Base-by-base conservation (phyloP, 2,113 vertebrate species). In the Toxostoma redivivum region DNA sequence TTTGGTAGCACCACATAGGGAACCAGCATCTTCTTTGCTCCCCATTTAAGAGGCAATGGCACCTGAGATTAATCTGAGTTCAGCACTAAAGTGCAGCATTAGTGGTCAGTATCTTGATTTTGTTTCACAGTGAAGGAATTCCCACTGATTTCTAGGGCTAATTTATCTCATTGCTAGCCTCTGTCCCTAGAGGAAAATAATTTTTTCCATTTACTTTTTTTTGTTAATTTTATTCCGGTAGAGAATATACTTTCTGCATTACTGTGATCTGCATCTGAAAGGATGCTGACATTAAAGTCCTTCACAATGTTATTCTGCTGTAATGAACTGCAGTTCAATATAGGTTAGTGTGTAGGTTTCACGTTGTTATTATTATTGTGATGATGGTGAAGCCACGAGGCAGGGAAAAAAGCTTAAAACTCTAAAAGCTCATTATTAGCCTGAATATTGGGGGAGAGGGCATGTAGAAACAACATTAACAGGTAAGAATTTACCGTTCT, bases 261-360 rank as follows among this genome's bases (percentile, higher is more conserved):
- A 51, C 37, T 65, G 61, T 69, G 87, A 91, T 62, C 56, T 81
- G 44, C 7, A 3, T 90, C 60, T 92, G 88, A 90, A 82, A 72
- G 66, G 58, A 90, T 58, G 74, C 58, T 81, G 64, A 66, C 56
- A 86, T 90, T 81, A 71, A 88, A 88, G 23, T 56, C n/a, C 45
- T 91, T 91, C 35, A 12, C 60, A 44, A 57, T 45, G 33, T 61
- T 90, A 44, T 47, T 85, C 50, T 64, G 67, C 47, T 31, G 40
- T 45, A 94, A 85, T 56, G 88, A 94, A 86, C 82, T 47, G 24
- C 71, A 81, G 78, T 81, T 95, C 90, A 91, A 13, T 85, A 47
- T 30, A 90, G 71, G 62, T 88, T 88, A 73, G 50, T 58, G 50
- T 82, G 62, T 51, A 80, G 70, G 54, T 90, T 94, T 83, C 56